Evolutionary conservation across 2,113 vertebrate genomes (phyloP).

Genomic region (Desmodus rotundus): DNA sequence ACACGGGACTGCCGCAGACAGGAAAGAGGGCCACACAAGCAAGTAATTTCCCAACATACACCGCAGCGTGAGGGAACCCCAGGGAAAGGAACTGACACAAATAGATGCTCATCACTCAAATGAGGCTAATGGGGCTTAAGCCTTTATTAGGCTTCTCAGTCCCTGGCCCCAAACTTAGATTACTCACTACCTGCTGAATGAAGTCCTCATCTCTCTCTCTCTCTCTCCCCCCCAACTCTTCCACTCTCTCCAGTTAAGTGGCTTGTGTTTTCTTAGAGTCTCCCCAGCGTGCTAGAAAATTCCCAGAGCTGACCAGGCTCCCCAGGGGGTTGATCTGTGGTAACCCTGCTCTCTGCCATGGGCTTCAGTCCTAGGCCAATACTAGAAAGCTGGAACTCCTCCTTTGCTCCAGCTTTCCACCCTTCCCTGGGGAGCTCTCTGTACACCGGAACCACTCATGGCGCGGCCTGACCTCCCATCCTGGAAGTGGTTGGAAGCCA

Average conservation of each 20-base stretch:
- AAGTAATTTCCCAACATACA: not conserved
- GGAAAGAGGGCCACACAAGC: not conserved
- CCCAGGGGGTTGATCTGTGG: too few species aligned
- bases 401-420: not conserved
- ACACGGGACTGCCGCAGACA: not conserved
- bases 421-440: not conserved
- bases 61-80: not conserved
- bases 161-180: not conserved
- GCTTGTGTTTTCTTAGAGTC: not conserved
- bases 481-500: not conserved
- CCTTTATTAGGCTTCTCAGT: not conserved
- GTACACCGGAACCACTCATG: not conserved
- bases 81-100: not conserved
- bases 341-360: too few species aligned
- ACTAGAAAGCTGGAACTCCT: not conserved
- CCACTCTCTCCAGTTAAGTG: not conserved
- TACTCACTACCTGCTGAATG: not conserved
- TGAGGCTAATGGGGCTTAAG: not conserved
- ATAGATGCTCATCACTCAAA: not conserved
- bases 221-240: too few species aligned
- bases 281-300: not conserved
- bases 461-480: not conserved
- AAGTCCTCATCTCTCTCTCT: not conserved
- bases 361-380: too few species aligned
- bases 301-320: not conserved